Evolutionary conservation across 2,113 vertebrate genomes (phyloP), one percentile per base, ranked within the genome.

Genomic region (Bombycilla garrulus): DNA sequence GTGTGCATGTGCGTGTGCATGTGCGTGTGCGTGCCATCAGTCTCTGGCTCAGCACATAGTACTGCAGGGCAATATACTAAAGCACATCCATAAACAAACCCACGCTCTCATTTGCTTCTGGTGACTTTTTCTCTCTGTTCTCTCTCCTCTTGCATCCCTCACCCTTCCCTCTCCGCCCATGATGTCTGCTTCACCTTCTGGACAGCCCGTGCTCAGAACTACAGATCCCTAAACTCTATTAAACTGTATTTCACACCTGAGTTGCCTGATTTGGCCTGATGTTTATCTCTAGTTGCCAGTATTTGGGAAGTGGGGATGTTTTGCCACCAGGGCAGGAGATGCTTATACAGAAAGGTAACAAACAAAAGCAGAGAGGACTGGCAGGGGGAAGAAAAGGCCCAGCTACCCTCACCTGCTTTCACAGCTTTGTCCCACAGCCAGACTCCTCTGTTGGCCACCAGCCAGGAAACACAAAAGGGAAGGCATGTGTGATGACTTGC

Each of bases 211-310:
- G 61, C 88, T 96, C 93, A 93, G 74, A 96, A 94, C 70, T 92
- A 89, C 69, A 92, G 94, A 92, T 85, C 95, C 96, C 86, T 80
- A 85, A 94, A 81, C 66, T 95, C 62, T 47, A 97, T 97, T 97
- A 97, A 97, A 97, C 92, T 86, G 56, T 96, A 76, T 95, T 97
- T 97, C 95, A 92, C 96, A 96, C 84, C 94, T 90, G 74, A 95
- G 42, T 35, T 56, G 65, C 56, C 73, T 66, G 91, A 33, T 72
- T 91, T 40, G 44, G 79, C 65, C 90, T 94, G 45, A 73, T 82
- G 74, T 93, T 92, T 96, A 72, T 90, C 62, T 94, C 47, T 81
- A 26, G n/a, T 8, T 7, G 3, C 33, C 69, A 18, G 23, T 9
- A 19, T 29, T 44, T 92, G 92, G 96, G 95, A 97, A 96, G 33